Evolutionary conservation across 2,113 vertebrate genomes (phyloP).

Genomic region (Vanacampus margaritifer): DNA sequence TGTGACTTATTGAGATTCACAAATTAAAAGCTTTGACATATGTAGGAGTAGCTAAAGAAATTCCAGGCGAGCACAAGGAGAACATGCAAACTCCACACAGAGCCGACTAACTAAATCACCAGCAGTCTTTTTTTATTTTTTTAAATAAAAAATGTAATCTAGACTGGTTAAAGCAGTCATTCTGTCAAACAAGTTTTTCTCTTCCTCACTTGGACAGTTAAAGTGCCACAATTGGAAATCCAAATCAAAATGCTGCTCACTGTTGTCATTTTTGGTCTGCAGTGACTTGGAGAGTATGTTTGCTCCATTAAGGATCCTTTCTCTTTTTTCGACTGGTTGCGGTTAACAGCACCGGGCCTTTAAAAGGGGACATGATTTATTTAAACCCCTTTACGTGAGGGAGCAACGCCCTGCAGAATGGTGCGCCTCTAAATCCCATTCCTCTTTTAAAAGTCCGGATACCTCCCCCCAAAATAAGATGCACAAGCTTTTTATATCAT

Average conservation of each 20-base stretch:
- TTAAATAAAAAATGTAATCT: too few species aligned
- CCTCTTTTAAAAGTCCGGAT: slow-evolving; percentile 20
- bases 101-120: too few species aligned
- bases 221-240: not conserved
- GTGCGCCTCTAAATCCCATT: slow-evolving; percentile 26
- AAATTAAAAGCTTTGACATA: too few species aligned
- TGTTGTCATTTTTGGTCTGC: not conserved
- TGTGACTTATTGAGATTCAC: too few species aligned
- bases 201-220: not conserved
- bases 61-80: too few species aligned
- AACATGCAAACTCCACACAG: too few species aligned
- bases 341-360: slow-evolving; percentile 34
- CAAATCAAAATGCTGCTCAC: not conserved
- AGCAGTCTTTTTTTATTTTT: too few species aligned
- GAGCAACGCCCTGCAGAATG: slow-evolving; percentile 19
- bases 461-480: slow-evolving; percentile 35
- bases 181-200: not conserved
- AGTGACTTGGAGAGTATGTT: not conserved
- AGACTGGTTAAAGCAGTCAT: too few species aligned
- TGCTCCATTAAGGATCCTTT: slow-evolving; percentile 8
- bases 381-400: slow-evolving; percentile 49
- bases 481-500: slow-evolving; percentile 17
- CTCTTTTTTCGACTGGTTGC: not conserved
- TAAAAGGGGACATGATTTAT: slow-evolving; percentile 57
- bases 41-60: too few species aligned